Percentiles rank a stretch among this genome's conserved stretches.
Conservation (phyloP, 2,113 vertebrate species). For the Macrotus californicus region DNA sequence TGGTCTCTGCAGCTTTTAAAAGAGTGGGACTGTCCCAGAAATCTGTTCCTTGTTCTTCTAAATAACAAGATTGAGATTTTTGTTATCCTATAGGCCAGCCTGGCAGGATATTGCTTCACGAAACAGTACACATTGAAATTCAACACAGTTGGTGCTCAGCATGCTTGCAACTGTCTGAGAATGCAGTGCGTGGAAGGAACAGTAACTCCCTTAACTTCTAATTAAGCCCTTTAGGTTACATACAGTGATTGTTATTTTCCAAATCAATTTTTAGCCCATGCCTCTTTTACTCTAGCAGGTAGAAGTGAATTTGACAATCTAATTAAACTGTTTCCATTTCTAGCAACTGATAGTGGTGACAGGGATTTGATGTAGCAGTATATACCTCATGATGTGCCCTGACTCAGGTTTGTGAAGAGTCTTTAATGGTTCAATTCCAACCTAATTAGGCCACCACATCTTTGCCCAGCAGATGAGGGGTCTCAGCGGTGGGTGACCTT, state of each 20-base stretch:
- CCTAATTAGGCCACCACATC: neutral
- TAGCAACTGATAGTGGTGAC: conserved; percentile 19
- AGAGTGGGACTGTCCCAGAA: conserved; percentile 65
- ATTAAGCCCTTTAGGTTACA: conserved; percentile 65
- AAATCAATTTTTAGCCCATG: conserved; percentile 52
- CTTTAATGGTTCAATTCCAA: conserved; percentile 35
- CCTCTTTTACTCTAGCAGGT: conserved; percentile 54
- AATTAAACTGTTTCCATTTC: conserved; percentile 55
- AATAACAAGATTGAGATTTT: conserved; percentile 69
- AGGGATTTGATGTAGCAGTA: neutral
- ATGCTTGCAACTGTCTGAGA: conserved; percentile 56
- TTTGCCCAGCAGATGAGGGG: conserved; percentile 19
- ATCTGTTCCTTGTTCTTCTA: conserved; percentile 69
- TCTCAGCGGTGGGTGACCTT: neutral
- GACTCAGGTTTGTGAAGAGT: conserved; percentile 5
- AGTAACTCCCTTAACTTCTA: conserved; percentile 67
- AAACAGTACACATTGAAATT: conserved; percentile 69
- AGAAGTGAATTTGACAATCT: conserved; percentile 53
- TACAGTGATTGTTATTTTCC: conserved; percentile 67
- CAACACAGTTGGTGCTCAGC: conserved; percentile 67
- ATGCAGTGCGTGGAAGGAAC: conserved; percentile 51
- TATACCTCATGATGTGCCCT: neutral
- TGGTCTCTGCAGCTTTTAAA: conserved; percentile 65
- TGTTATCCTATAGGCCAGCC: conserved; percentile 67
- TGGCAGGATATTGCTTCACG: conserved; percentile 64